Base-by-base conservation (phyloP, 37 sponge, comb jelly and placozoan genomes). In the Geodia barretti region DNA sequence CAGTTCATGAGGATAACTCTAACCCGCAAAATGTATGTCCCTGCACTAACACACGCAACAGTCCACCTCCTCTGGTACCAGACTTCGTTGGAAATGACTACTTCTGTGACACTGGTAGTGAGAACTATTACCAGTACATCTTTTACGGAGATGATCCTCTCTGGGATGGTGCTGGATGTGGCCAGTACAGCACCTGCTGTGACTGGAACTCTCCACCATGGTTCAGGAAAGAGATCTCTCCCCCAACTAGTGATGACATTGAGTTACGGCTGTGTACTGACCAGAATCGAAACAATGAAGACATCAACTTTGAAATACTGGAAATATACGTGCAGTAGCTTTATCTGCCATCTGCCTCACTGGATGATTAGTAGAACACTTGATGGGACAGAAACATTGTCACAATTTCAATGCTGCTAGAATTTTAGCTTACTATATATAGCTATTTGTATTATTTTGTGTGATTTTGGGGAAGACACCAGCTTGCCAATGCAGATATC, bases 211-310 rank as follows among this genome's bases (percentile, higher is more conserved):
- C n/a, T n/a, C n/a, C n/a, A n/a, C n/a, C 74, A 21, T 87, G 88
- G 88, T 87, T 87, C 74, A 66, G 74, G 33, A 75, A 30, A 31
- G 62, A 65, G 7, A 7, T 80, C 29, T 60, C 72, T 39, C 58
- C 35, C 9, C 35, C 37, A 11, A 80, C 72, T 32, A 75, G 23
- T 70, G 82, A 80, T 29, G 47, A 87, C 72, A 68, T 87, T 59
- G 88, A 87, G 72, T 69, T 81, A n/a, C 67, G 88, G 68, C 65
- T 81, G 70, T 87, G 88, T 69, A 62, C 47, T 69, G 77, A 75
- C 76, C 41, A 81, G 31, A 31, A 17, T 0, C 25, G 21, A 20
- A 29, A 34, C 30, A 70, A 87, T 70, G 88, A 87, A 76, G 88
- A 76, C 60, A 41, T 87, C 39, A 29, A 36, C 8, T 34, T 81